A percentile compares a stretch with the other conserved stretches of the same genome.
phyloP scores from a whole-genome alignment of 2,888 invertebrate species.

The Elegia similella region DNA sequence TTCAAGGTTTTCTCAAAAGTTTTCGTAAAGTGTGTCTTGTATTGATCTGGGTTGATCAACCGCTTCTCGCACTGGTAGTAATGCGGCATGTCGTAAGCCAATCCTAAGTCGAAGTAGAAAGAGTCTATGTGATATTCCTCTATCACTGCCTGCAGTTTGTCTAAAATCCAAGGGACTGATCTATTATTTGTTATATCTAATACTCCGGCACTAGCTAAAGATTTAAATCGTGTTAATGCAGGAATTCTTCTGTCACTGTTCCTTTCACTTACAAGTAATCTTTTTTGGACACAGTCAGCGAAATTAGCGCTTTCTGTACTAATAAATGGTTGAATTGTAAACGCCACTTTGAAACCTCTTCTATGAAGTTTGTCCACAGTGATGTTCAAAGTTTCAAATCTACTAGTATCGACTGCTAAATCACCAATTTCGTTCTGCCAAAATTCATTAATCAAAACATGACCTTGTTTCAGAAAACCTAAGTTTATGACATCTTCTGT shows the following conservation, averaged over 20 bases:
- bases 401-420: constrained; percentile 87
- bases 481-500: constrained; percentile 91
- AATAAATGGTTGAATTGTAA: constrained; percentile 95
- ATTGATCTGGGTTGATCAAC: constrained; percentile 90
- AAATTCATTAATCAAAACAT: constrained; percentile 89
- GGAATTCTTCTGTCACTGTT: constrained; percentile 90
- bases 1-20: constrained; percentile 83
- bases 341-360: constrained; percentile 92
- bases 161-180: constrained; percentile 90
- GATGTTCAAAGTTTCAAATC: constrained; percentile 90
- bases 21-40: constrained; percentile 87
- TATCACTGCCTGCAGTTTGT: constrained; percentile 86
- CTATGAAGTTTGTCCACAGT: constrained; percentile 91
- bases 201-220: constrained; percentile 90
- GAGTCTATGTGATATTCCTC: constrained; percentile 91
- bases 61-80: constrained; percentile 90
- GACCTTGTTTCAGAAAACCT: constrained; percentile 89
- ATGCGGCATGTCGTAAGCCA: constrained; percentile 92
- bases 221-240: constrained; percentile 91
- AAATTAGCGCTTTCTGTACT: constrained; percentile 93
- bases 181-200: constrained; percentile 93
- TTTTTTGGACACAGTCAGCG: constrained; percentile 87
- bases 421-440: constrained; percentile 95
- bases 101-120: constrained; percentile 91
- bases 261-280: constrained; percentile 90